Base-by-base conservation (phyloP, 2,888 invertebrate species). In the Heliconius ethilla region DNA sequence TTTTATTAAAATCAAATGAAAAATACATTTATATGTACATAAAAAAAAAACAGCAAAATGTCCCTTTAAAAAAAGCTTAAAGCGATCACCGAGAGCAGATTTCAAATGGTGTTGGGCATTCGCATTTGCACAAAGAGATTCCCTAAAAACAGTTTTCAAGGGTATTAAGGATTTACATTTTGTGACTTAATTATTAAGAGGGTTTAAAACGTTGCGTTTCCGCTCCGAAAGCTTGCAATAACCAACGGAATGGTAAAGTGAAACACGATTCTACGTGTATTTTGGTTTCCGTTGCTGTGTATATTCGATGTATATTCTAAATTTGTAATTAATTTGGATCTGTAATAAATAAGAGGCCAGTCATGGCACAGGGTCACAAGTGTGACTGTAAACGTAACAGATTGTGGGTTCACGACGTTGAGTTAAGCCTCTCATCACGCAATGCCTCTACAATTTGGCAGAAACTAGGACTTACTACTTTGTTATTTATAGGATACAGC, bases 121-220 rank as follows among this genome's bases (percentile, higher is more conserved):
- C 82, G 81, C 79, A 81, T 83, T 82, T 80, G 67, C 78, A 81
- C 82, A 83, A 81, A 82, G 81, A 81, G 82, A 81, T 78, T 81
- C 72, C 76, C 77, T 80, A 80, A 81, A 82, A 83, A 81, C 80
- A 82, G 66, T 82, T 81, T 82, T 83, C 78, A 82, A 77, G 77
- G 78, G 83, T 84, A 83, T 81, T 83, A 82, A 83, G 80, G 81
- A 81, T 81, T 81, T 81, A 79, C 81, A 81, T 81, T 80, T 83
- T 81, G 82, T 82, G 83, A 83, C 81, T 83, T 83, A 84, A 84
- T 84, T 83, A 84, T 84, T 84, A 83, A 83, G 82, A 83, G 82
- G 81, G 80, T 81, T 83, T 84, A 83, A 83, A 83, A 80, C 83
- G 79, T 82, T 79, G 81, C 82, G 83, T 82, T 82, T 80, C 77